Evolutionary conservation across 2,797 vertebrate genomes (phyloP).

Genomic region (Gephyroberyx darwinii): DNA sequence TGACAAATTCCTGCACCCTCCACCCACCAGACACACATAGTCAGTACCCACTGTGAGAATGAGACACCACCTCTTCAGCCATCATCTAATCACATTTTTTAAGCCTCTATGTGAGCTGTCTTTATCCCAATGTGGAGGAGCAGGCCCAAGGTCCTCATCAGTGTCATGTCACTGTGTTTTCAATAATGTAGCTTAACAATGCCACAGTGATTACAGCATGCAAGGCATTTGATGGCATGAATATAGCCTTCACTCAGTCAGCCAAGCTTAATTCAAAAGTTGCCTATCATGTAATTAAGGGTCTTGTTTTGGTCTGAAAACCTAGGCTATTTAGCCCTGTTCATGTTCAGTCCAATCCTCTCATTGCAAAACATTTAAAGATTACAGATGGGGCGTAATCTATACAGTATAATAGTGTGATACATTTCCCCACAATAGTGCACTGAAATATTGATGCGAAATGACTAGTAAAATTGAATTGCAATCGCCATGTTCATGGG

Average conservation of each 20-base stretch:
- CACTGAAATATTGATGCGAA: too few species aligned
- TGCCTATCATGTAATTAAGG: not conserved
- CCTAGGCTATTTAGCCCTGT: too few species aligned
- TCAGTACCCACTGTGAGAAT: conserved; percentile 14
- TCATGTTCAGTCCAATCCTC: too few species aligned
- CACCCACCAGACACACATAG: conserved; percentile 46
- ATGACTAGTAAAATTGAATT: too few species aligned
- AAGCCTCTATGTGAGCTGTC: not conserved
- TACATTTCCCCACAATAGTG: too few species aligned
- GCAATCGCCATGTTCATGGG: too few species aligned
- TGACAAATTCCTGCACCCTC: conserved; percentile 72
- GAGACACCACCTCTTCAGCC: conserved; percentile 16
- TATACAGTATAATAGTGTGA: too few species aligned
- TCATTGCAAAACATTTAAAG: too few species aligned
- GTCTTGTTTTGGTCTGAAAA: too few species aligned
- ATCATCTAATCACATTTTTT: conserved; percentile 16
- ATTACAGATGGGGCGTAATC: too few species aligned
- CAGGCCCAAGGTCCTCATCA: not conserved
- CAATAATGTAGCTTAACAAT: not conserved
- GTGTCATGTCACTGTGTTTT: not conserved
- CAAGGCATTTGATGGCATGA: not conserved
- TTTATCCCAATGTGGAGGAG: not conserved
- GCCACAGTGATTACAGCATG: not conserved
- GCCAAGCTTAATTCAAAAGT: not conserved
- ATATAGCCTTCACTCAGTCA: not conserved